Evolutionary conservation across 2,888 invertebrate genomes (phyloP).

Genomic region (Pycnomerus fuliginosus): DNA sequence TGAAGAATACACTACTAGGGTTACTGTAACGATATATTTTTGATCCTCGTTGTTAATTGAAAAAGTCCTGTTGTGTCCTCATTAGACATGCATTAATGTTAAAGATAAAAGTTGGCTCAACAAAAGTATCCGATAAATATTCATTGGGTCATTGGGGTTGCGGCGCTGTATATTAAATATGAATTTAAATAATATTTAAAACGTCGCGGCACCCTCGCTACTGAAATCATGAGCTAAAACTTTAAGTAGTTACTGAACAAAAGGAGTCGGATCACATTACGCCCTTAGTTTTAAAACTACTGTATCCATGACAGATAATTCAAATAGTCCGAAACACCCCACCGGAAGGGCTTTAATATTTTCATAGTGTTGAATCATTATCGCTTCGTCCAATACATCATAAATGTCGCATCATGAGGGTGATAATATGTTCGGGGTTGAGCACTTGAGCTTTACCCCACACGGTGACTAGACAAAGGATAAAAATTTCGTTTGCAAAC

Average conservation of each 20-base stretch:
- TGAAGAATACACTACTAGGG: conserved; percentile 8
- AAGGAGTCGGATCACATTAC: conserved; percentile 41
- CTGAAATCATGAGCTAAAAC: conserved; percentile 35
- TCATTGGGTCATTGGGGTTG: conserved; percentile 38
- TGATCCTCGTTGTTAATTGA: too few relatives aligned
- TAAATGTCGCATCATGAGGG: conserved; percentile 47
- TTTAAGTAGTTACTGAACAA: conserved; percentile 47
- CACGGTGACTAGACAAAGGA: neutral
- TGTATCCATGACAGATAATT: conserved; percentile 52
- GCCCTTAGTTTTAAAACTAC: conserved; percentile 46
- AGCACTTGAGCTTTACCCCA: too few relatives aligned
- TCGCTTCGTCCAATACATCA: conserved; percentile 50
- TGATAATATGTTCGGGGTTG: conserved; percentile 44
- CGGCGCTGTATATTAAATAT: conserved; percentile 46
- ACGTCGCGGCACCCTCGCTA: conserved; percentile 39
- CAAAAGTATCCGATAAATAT: conserved; percentile 47
- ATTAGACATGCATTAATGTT: conserved; percentile 15
- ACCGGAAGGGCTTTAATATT: conserved; percentile 48
- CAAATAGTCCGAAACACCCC: conserved; percentile 35
- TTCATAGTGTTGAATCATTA: conserved; percentile 49
- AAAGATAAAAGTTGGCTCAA: conserved; percentile 20
- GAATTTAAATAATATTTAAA: conserved; percentile 49
- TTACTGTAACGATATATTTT: neutral
- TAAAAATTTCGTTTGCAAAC: too few relatives aligned
- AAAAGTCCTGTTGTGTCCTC: neutral